Percentiles rank a stretch among this genome's conserved stretches.
Evolutionary conservation across 2,113 vertebrate species (phyloP).

Genomic region (Balaeniceps rex): DNA sequence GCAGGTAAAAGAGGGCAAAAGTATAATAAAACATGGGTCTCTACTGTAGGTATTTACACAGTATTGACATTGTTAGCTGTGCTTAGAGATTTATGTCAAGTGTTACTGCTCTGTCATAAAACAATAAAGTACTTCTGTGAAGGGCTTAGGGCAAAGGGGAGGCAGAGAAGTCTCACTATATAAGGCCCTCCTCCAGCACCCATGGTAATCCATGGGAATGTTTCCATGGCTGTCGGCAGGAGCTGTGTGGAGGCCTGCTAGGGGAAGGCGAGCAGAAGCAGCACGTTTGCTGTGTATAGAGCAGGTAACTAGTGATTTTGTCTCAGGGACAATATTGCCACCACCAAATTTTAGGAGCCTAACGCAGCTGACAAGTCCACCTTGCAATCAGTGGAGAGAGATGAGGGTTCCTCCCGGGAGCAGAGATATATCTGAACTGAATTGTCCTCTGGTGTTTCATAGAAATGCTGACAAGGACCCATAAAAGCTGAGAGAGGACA

Average conservation of each 20-base stretch:
- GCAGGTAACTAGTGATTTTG: background rate
- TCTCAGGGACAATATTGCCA: background rate
- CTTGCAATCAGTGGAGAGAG: background rate
- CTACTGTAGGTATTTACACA: conserved; percentile 3
- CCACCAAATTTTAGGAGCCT: background rate
- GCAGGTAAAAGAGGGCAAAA: background rate
- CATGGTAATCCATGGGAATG: background rate
- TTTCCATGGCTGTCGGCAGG: background rate
- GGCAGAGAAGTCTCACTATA: background rate
- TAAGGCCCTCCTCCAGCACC: conserved; percentile 11
- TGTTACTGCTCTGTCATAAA: conserved; percentile 36
- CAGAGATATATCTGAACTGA: background rate
- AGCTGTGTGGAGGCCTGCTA: background rate
- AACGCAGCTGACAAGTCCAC: background rate
- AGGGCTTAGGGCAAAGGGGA: conserved; percentile 27
- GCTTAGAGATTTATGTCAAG: conserved; percentile 28
- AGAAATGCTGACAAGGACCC: background rate
- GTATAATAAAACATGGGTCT: background rate
- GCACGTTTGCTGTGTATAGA: background rate
- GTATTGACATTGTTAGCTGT: conserved; percentile 10
- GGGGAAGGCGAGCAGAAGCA: background rate
- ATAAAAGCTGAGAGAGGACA: background rate
- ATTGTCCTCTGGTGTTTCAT: background rate
- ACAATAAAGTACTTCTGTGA: conserved; percentile 45
- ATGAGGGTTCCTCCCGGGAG: background rate